A percentile compares a stretch with the other conserved stretches of the same genome.
phyloP scores from a whole-genome alignment of 2,888 invertebrate genomes.

The Proisotoma minuta region DNA sequence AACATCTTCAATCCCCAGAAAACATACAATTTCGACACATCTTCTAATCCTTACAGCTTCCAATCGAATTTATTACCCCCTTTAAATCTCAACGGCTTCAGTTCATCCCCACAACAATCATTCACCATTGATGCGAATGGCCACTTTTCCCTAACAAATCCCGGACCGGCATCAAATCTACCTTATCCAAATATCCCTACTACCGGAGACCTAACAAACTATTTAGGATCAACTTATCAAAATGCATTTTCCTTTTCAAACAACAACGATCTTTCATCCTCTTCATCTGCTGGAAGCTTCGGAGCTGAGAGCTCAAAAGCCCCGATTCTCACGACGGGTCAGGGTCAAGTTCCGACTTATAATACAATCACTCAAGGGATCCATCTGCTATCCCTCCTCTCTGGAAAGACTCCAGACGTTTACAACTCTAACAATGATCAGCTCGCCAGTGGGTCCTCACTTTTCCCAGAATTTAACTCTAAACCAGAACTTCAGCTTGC shows the following conservation, averaged over 20 bases:
- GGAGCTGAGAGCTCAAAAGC: constrained; percentile 10
- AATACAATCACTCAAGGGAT: constrained; percentile 45
- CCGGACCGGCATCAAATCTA: not conserved
- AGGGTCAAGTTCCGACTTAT: constrained; percentile 29
- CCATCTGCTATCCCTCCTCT: constrained; percentile 38
- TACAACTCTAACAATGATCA: constrained; percentile 18
- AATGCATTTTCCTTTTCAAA: constrained; percentile 5
- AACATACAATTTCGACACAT: constrained; percentile 18
- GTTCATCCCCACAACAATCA: not conserved
- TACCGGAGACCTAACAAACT: not conserved
- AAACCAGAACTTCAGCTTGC: constrained; percentile 28
- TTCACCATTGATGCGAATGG: not conserved
- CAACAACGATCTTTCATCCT: constrained; percentile 3
- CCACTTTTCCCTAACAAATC: not conserved
- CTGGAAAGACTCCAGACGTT: constrained; percentile 25
- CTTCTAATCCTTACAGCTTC: not conserved
- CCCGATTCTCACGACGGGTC: constrained; percentile 15
- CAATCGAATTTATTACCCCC: too few species aligned
- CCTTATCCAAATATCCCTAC: constrained; percentile 10
- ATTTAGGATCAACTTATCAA: not conserved
- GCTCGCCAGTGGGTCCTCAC: constrained; percentile 1
- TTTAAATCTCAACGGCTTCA: not conserved
- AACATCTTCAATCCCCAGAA: constrained; percentile 16
- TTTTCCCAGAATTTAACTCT: too few species aligned
- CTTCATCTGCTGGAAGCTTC: not conserved